These are phyloP conservation scores for Eptatretus burgeri DNA, from an alignment of 2,113 vertebrate genomes.

Conservation along the genomic window DNA sequence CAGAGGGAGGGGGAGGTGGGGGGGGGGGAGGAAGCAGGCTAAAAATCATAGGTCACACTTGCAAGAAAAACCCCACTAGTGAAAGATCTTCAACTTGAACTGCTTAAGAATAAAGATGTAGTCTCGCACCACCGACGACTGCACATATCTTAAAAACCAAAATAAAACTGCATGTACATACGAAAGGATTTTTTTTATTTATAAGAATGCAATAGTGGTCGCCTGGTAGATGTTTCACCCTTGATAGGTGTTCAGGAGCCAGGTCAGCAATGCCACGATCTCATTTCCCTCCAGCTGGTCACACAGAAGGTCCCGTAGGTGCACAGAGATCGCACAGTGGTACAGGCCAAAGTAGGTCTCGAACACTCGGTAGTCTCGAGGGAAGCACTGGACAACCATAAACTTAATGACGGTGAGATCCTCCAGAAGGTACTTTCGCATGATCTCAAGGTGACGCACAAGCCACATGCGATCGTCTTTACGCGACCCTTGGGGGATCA, in stretches of 20 bases:
- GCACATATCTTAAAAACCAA: too few relatives aligned
- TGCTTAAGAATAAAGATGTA: too few relatives aligned
- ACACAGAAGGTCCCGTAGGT: conserved; percentile 47
- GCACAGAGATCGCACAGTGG: conserved; percentile 37
- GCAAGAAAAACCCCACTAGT: too few relatives aligned
- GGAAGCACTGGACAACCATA: conserved; percentile 68
- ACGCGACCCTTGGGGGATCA: conserved; percentile 53
- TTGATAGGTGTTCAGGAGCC: conserved; percentile 79
- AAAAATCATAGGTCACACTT: background rate
- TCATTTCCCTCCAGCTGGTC: conserved; percentile 83
- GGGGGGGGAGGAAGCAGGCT: background rate
- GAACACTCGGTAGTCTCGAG: conserved; percentile 46
- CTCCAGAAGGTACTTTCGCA: conserved; percentile 56
- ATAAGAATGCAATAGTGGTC: background rate
- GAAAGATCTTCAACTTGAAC: too few relatives aligned
- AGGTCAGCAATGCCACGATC: conserved; percentile 61
- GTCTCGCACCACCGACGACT: too few relatives aligned
- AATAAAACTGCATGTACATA: too few relatives aligned
- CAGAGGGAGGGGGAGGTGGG: too few relatives aligned
- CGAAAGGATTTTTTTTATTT: too few relatives aligned
- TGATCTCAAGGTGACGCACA: conserved; percentile 69
- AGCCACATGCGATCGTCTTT: conserved; percentile 95
- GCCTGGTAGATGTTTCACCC: conserved; percentile 28
- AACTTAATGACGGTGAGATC: conserved; percentile 56
- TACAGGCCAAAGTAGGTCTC: conserved; percentile 41